Conservation (phyloP, 2,113 vertebrate species). For the Elanoides forficatus region DNA sequence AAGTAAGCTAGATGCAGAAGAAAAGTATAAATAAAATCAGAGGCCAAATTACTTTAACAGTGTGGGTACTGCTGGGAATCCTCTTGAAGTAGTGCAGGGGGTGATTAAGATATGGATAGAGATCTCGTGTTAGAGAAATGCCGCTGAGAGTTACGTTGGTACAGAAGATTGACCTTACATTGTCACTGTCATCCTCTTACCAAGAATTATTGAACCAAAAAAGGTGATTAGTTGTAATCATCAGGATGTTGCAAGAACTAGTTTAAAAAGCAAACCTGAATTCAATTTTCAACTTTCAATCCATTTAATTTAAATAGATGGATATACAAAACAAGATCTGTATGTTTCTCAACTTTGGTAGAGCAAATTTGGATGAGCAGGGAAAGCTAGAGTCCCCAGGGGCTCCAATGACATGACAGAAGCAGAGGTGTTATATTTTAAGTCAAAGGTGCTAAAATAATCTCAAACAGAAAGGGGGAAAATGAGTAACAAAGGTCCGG, state of each 20-base stretch:
- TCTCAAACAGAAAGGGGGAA: background rate
- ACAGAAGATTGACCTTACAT: background rate
- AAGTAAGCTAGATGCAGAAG: background rate
- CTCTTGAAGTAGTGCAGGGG: background rate
- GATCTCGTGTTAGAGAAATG: background rate
- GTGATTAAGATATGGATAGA: background rate
- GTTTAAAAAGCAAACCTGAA: background rate
- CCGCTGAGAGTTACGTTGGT: background rate
- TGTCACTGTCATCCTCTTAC: background rate
- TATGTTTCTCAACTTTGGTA: background rate
- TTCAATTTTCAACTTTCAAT: background rate
- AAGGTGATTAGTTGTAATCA: background rate
- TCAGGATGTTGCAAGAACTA: background rate
- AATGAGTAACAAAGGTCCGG: background rate
- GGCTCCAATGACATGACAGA: background rate
- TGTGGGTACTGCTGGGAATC: background rate
- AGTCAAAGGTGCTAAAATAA: background rate
- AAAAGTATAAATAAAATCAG: background rate
- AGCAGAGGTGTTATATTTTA: background rate
- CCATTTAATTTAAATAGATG: background rate
- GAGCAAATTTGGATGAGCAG: background rate
- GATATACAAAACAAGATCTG: background rate
- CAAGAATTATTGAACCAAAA: background rate
- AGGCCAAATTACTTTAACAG: background rate
- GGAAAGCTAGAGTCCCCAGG: background rate